Conservation (phyloP, 2,888 invertebrate genomes). For the Pandemis cinnamomeana region DNA sequence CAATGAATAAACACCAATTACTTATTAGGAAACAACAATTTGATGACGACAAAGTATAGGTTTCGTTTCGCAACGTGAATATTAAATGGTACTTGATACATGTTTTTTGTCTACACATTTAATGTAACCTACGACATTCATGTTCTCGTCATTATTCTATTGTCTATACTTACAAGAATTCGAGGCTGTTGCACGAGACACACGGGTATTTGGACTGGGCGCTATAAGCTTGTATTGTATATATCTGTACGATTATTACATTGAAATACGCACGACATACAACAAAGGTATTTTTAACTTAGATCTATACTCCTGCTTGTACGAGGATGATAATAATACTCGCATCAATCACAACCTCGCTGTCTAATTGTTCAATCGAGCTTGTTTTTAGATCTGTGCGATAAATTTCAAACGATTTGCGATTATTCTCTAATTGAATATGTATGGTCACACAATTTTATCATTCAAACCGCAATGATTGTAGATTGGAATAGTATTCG, state of each 20-base stretch:
- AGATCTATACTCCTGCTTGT: slow-evolving; percentile 55
- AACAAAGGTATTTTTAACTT: slow-evolving; percentile 63
- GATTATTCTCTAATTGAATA: not conserved
- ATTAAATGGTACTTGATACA: slow-evolving; percentile 22
- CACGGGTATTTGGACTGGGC: slow-evolving; percentile 47
- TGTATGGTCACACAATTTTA: not conserved
- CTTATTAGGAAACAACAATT: slow-evolving; percentile 46
- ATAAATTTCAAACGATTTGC: slow-evolving; percentile 15
- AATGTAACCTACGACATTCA: slow-evolving; percentile 46
- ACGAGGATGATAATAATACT: slow-evolving; percentile 50
- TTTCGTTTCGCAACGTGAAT: slow-evolving; percentile 23
- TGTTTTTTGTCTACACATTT: slow-evolving; percentile 31
- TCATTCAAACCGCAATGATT: not conserved
- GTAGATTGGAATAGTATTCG: not conserved
- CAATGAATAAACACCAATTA: slow-evolving; percentile 50
- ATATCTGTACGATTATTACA: slow-evolving; percentile 38
- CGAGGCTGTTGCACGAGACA: slow-evolving; percentile 70
- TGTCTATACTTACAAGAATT: slow-evolving; percentile 48
- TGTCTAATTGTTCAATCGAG: slow-evolving; percentile 39
- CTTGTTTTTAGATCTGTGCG: slow-evolving; percentile 26
- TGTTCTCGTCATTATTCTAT: slow-evolving; percentile 45
- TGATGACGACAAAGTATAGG: slow-evolving; percentile 44
- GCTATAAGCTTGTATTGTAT: slow-evolving; percentile 40
- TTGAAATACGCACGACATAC: slow-evolving; percentile 56
- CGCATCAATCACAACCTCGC: slow-evolving; percentile 49